These are phyloP conservation scores for Carettochelys insculpta DNA, from an alignment of 2,113 vertebrate species.

Conservation along the genomic window DNA sequence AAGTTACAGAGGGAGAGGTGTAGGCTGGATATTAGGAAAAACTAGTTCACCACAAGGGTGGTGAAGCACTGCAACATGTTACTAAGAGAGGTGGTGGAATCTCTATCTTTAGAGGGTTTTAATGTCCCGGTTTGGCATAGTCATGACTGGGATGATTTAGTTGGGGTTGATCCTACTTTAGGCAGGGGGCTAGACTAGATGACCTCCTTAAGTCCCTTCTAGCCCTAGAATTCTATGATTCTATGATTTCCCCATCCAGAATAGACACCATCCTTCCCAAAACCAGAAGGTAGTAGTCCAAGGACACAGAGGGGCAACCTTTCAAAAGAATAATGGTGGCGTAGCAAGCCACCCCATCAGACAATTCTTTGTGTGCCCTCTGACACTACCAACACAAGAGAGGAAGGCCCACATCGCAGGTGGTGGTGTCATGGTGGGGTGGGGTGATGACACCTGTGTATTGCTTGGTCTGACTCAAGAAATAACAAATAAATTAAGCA, in stretches of 20 bases:
- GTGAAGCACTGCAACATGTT: too few relatives aligned
- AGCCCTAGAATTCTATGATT: too few relatives aligned
- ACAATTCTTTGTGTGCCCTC: background rate
- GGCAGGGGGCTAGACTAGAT: too few relatives aligned
- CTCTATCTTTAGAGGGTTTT: too few relatives aligned
- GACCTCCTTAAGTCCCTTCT: too few relatives aligned
- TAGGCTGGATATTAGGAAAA: too few relatives aligned
- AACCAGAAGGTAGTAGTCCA: background rate
- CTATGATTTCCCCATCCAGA: background rate
- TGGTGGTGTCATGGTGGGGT: background rate
- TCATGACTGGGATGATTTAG: too few relatives aligned
- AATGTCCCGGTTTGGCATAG: too few relatives aligned
- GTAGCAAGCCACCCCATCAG: background rate
- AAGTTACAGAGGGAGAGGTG: too few relatives aligned
- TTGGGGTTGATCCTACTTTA: too few relatives aligned
- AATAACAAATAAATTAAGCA: background rate
- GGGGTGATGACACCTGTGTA: background rate
- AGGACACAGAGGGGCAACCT: background rate
- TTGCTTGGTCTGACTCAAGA: background rate
- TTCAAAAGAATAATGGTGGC: background rate
- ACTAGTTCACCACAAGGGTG: too few relatives aligned
- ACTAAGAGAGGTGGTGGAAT: too few relatives aligned
- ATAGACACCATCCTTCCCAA: background rate
- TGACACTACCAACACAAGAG: background rate
- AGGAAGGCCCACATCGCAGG: background rate